Conservation (phyloP, 2,888 invertebrate genomes). For the Lacanobia oleracea region DNA sequence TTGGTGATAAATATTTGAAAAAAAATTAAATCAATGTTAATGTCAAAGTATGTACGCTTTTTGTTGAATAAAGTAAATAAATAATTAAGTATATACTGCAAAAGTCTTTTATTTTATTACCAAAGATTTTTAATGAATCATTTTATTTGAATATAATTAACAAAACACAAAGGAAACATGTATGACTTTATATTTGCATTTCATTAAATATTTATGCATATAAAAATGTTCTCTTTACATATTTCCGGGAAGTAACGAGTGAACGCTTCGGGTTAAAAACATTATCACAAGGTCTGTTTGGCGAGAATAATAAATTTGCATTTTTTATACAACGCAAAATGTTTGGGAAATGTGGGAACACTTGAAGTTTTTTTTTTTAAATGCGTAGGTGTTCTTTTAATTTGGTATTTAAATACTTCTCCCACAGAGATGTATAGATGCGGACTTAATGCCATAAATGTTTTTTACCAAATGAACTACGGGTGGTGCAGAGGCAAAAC, state of each 20-base stretch:
- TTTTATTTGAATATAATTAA: too few relatives aligned
- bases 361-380: neutral
- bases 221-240: constrained; percentile 53
- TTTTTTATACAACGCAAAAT: constrained; percentile 1
- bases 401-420: neutral
- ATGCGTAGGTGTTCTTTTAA: neutral
- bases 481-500: neutral
- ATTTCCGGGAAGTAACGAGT: constrained; percentile 44
- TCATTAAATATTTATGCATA: constrained; percentile 57
- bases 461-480: neutral
- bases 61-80: too few relatives aligned
- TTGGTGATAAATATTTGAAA: too few relatives aligned
- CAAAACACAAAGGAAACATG: too few relatives aligned
- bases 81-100: too few relatives aligned
- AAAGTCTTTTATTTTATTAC: too few relatives aligned
- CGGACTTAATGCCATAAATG: neutral
- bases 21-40: too few relatives aligned
- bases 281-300: constrained; percentile 41
- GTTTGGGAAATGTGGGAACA: neutral
- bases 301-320: constrained; percentile 38
- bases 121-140: too few relatives aligned
- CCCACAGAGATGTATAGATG: neutral
- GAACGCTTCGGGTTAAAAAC: constrained; percentile 48
- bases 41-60: too few relatives aligned
- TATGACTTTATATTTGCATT: constrained; percentile 37